Evolutionary conservation across 2,797 vertebrate species (phyloP), one percentile per base, ranked within the genome.

Genomic region (Myripristis murdjan): DNA sequence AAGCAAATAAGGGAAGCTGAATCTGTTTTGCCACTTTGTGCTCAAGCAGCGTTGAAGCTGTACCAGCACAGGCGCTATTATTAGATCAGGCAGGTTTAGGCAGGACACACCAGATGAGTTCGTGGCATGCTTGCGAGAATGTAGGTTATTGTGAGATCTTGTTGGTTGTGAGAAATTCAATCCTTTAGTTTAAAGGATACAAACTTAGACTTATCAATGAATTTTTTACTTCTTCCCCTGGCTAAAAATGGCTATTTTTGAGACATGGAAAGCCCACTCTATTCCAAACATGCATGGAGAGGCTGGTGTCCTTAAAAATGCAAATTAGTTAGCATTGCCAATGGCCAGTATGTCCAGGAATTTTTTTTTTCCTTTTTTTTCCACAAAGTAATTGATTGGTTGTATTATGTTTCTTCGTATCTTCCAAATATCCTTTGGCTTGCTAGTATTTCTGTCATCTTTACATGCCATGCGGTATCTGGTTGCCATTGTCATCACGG

Each of bases 401-500:
- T 79, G 70, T 83, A 64, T 83, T 70, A 65, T 71, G 82, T 86
- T 88, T 80, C 75, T 76, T 64, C 66, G 53, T 54, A 86, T 87
- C 73, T 69, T 87, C 80, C 86, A 84, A 84, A 72, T 83, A 86
- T 89, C 80, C 77, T 71, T 91, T 92, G 89, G 89, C 91, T 67
- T 85, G 83, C 75, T 74, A 51, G 69, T 89, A 89, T 93, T 89
- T 90, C 82, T 90, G 87, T 88, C 79, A 83, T 93, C 88, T 94
- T 85, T 87, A 78, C 89, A 82, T 89, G 89, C 87, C 92, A 92
- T 93, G 72, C 82, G 79, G 86, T 90, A 78, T 86, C 84, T 88
- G 84, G 87, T 91, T 90, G 91, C 92, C 92, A 92, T 93, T 92
- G 91, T 93, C 90, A 90, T 91, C 77, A 82, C 74, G 87, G 92